Conservation (phyloP, 2,888 invertebrate genomes). For the Melitaea athalia region DNA sequence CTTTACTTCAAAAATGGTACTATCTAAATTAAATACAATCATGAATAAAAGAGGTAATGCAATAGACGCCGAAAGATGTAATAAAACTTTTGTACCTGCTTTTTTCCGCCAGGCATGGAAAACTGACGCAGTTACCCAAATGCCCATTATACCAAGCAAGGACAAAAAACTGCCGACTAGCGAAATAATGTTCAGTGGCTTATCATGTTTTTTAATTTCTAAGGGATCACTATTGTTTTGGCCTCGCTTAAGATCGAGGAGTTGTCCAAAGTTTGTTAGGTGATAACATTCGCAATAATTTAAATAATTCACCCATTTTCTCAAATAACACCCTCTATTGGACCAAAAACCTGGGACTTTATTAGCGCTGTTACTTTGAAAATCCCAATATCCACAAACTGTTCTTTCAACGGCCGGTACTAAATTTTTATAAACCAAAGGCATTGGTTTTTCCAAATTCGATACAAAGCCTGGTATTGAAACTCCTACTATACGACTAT, state of each 20-base stretch:
- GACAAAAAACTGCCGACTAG: slow-evolving; percentile 83
- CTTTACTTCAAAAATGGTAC: slow-evolving; percentile 52
- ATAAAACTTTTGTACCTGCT: slow-evolving; percentile 84
- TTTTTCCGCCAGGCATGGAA: slow-evolving; percentile 84
- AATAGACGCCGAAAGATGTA: slow-evolving; percentile 84
- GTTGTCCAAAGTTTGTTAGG: slow-evolving; percentile 83
- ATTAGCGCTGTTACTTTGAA: slow-evolving; percentile 50
- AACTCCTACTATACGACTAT: slow-evolving; percentile 82
- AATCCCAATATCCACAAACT: slow-evolving; percentile 83
- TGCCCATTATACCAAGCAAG: slow-evolving; percentile 80
- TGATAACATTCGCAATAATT: slow-evolving; percentile 80
- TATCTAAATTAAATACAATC: slow-evolving; percentile 63
- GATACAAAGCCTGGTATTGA: slow-evolving; percentile 82
- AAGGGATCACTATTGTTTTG: slow-evolving; percentile 39
- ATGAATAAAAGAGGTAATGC: slow-evolving; percentile 81
- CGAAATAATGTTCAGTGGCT: slow-evolving; percentile 81
- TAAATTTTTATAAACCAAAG: slow-evolving; percentile 73
- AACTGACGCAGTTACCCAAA: slow-evolving; percentile 81
- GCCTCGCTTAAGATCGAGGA: slow-evolving; percentile 61
- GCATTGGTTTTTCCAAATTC: slow-evolving; percentile 79
- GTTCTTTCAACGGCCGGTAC: slow-evolving; percentile 45
- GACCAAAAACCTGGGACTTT: slow-evolving; percentile 78
- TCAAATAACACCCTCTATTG: slow-evolving; percentile 75
- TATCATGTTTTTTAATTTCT: slow-evolving; percentile 54
- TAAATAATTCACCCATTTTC: slow-evolving; percentile 51